Percentiles rank a stretch among this genome's conserved stretches.
Conservation (phyloP, 2,888 invertebrate genomes). For the Odontocolon sp. region DNA sequence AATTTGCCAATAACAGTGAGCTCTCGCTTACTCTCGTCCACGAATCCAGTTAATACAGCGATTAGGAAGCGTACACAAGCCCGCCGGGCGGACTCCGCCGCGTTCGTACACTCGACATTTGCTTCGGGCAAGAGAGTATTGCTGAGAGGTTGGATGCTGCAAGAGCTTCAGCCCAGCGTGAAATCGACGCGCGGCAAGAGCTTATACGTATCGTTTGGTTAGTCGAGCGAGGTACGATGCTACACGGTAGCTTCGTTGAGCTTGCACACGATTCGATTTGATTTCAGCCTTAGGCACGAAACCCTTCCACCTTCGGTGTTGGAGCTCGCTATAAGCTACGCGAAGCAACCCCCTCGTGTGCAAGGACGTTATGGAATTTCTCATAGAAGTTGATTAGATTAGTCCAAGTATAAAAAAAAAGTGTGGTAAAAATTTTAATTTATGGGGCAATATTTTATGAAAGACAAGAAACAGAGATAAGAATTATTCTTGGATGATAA, state of each 20-base stretch:
- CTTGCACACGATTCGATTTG: constrained; percentile 52
- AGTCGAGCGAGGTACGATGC: constrained; percentile 52
- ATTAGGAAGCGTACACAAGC: constrained; percentile 73
- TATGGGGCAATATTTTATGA: too few relatives aligned
- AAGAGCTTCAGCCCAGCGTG: constrained; percentile 65
- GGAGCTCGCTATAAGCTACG: constrained; percentile 39
- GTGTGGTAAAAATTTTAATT: too few relatives aligned
- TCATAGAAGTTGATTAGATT: background rate
- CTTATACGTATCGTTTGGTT: constrained; percentile 67
- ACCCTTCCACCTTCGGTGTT: constrained; percentile 54
- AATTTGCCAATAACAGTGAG: constrained; percentile 76
- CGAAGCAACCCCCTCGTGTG: constrained; percentile 1
- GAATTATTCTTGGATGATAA: background rate
- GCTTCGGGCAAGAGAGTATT: constrained; percentile 67
- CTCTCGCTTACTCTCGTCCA: constrained; percentile 64
- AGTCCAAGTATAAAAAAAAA: too few relatives aligned
- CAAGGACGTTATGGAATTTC: constrained; percentile 15
- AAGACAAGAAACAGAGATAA: too few relatives aligned
- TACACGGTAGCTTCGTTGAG: constrained; percentile 37
- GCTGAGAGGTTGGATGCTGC: background rate
- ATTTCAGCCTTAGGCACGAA: constrained; percentile 56
- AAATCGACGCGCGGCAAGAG: constrained; percentile 65
- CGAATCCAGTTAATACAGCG: constrained; percentile 76
- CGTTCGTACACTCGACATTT: constrained; percentile 54
- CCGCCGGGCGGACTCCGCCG: constrained; percentile 60